Conservation (phyloP, 2,113 vertebrate species). For the Pseudopipra pipra region DNA sequence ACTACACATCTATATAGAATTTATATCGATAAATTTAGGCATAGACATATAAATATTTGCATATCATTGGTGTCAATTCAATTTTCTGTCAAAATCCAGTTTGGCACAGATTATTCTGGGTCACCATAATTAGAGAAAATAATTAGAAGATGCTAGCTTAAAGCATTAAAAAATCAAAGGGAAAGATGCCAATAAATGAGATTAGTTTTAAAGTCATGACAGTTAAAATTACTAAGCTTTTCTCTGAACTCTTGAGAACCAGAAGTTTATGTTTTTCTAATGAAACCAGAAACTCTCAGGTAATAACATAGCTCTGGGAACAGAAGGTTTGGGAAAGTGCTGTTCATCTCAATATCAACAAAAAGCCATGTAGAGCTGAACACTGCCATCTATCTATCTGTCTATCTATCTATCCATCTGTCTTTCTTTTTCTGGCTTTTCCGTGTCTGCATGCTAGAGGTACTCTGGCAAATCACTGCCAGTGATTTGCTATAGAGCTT, state of each 20-base stretch:
- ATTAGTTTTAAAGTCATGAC: not conserved
- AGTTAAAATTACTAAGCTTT: not conserved
- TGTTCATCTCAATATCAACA: not conserved
- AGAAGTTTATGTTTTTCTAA: not conserved
- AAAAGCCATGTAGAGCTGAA: not conserved
- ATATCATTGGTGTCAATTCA: not conserved
- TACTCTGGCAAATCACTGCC: not conserved
- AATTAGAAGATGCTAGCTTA: not conserved
- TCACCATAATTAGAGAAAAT: not conserved
- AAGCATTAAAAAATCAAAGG: not conserved
- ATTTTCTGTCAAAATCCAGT: slow-evolving; percentile 13
- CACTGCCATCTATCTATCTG: not conserved
- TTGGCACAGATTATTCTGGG: not conserved
- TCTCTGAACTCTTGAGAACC: not conserved
- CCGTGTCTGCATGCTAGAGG: not conserved
- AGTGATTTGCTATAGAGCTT: not conserved
- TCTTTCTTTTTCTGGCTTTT: not conserved
- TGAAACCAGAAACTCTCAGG: not conserved
- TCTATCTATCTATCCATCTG: not conserved
- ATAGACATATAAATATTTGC: not conserved
- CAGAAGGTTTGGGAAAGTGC: not conserved
- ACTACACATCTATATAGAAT: not conserved
- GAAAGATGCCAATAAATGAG: not conserved
- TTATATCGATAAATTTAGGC: not conserved
- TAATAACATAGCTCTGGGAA: not conserved